These are phyloP conservation scores for Charaxes varanes DNA, from an alignment of 1,140 invertebrate species.

Conservation along the genomic window DNA sequence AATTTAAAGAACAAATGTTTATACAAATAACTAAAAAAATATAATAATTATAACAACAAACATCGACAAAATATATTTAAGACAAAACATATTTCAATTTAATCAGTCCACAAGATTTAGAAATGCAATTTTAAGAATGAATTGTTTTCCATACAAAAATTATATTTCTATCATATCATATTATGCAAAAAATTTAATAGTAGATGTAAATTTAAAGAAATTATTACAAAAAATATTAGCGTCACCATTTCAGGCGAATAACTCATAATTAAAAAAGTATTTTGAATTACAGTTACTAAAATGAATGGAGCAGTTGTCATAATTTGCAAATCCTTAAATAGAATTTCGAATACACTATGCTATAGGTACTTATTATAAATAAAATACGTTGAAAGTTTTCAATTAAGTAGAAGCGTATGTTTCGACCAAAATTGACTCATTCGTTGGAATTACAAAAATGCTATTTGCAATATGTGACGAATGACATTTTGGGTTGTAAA, in stretches of 20 bases:
- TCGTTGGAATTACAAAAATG: slow-evolving; percentile 35
- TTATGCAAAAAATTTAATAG: slow-evolving; percentile 59
- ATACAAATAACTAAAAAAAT: slow-evolving; percentile 77
- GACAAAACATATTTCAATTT: slow-evolving; percentile 70
- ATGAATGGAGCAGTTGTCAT: slow-evolving; percentile 58
- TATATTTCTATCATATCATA: slow-evolving; percentile 53
- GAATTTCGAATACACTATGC: slow-evolving; percentile 61
- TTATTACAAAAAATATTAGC: slow-evolving; percentile 52
- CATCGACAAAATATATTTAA: slow-evolving; percentile 74
- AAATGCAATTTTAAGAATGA: slow-evolving; percentile 72
- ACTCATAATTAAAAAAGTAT: slow-evolving; percentile 40
- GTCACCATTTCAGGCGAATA: slow-evolving; percentile 41
- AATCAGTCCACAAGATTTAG: slow-evolving; percentile 67
- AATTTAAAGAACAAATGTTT: slow-evolving; percentile 81
- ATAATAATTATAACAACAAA: slow-evolving; percentile 80
- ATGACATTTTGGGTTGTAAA: slow-evolving; percentile 31
- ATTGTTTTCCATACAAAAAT: slow-evolving; percentile 49
- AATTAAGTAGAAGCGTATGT: slow-evolving; percentile 68
- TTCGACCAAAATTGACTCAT: slow-evolving; percentile 39
- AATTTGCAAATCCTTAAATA: slow-evolving; percentile 57
- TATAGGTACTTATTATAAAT: slow-evolving; percentile 67
- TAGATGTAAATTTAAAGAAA: slow-evolving; percentile 38
- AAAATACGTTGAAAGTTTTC: slow-evolving; percentile 64
- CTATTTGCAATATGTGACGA: slow-evolving; percentile 26
- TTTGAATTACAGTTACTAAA: slow-evolving; percentile 41